Conservation (phyloP, 2,888 invertebrate species). For the Leptinotarsa tumamoca region DNA sequence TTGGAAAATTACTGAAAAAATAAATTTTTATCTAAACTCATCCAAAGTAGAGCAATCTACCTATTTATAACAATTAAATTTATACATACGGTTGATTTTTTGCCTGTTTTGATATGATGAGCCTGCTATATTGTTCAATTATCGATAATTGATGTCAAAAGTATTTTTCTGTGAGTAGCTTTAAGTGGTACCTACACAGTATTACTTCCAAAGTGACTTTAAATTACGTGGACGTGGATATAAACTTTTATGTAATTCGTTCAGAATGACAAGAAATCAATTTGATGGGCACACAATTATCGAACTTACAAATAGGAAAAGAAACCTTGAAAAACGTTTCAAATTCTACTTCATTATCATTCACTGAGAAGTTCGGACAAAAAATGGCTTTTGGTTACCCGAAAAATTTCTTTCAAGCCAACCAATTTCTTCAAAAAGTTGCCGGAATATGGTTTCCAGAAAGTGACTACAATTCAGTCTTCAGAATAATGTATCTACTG, state of each 20-base stretch:
- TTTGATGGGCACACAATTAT: background rate
- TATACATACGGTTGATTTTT: too few relatives aligned
- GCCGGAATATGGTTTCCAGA: constrained; percentile 1
- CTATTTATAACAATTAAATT: too few relatives aligned
- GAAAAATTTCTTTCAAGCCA: background rate
- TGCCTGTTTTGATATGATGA: too few relatives aligned
- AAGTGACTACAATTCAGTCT: background rate
- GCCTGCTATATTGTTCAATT: too few relatives aligned
- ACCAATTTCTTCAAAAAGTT: background rate
- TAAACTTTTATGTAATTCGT: background rate
- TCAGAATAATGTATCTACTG: background rate
- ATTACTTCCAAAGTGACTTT: background rate
- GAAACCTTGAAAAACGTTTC: background rate
- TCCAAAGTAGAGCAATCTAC: too few relatives aligned
- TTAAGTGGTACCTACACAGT: background rate
- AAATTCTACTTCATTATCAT: background rate
- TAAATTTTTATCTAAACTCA: too few relatives aligned
- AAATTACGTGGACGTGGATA: background rate
- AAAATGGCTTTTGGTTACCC: background rate
- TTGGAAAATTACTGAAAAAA: too few relatives aligned
- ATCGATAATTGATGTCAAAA: too few relatives aligned
- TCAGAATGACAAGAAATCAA: background rate
- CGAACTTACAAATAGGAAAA: background rate
- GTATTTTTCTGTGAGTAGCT: too few relatives aligned
- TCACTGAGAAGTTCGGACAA: background rate